These are phyloP conservation scores for Donacobius atricapilla DNA, from an alignment of 2,113 vertebrate genomes.

Conservation along the genomic window DNA sequence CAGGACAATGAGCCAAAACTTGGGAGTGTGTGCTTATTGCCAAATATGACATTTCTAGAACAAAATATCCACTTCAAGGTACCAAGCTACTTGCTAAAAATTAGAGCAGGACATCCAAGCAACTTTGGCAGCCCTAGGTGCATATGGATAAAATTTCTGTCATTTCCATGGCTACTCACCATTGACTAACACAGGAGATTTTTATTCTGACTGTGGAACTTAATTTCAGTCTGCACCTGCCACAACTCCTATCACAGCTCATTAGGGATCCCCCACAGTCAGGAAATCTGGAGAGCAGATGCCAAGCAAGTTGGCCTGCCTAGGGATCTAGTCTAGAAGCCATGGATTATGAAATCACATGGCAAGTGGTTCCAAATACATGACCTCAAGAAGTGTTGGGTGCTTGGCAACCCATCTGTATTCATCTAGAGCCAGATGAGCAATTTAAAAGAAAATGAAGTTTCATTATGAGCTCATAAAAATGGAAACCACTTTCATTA, in stretches of 20 bases:
- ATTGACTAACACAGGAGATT: background rate
- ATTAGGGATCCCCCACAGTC: conserved; percentile 10
- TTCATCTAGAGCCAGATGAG: background rate
- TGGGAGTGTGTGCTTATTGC: background rate
- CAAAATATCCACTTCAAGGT: background rate
- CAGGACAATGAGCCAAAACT: background rate
- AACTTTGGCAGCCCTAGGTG: background rate
- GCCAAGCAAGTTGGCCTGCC: background rate
- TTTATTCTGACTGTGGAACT: background rate
- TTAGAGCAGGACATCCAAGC: background rate
- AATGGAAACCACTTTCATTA: background rate
- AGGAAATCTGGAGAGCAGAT: conserved; percentile 26
- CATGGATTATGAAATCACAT: background rate
- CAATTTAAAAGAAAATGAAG: conserved; percentile 20
- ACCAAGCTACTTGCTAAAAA: background rate
- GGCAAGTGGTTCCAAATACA: background rate
- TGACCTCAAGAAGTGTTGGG: background rate
- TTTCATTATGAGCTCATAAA: conserved; percentile 19
- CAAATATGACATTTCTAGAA: background rate
- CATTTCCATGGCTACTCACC: background rate
- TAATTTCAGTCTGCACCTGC: conserved; percentile 36
- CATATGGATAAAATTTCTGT: background rate
- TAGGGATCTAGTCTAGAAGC: conserved; percentile 18
- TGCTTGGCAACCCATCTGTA: background rate
- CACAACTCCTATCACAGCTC: conserved; percentile 16